These are phyloP conservation scores for Chauna torquata DNA, from an alignment of 2,113 vertebrate genomes.

Conservation along the genomic window DNA sequence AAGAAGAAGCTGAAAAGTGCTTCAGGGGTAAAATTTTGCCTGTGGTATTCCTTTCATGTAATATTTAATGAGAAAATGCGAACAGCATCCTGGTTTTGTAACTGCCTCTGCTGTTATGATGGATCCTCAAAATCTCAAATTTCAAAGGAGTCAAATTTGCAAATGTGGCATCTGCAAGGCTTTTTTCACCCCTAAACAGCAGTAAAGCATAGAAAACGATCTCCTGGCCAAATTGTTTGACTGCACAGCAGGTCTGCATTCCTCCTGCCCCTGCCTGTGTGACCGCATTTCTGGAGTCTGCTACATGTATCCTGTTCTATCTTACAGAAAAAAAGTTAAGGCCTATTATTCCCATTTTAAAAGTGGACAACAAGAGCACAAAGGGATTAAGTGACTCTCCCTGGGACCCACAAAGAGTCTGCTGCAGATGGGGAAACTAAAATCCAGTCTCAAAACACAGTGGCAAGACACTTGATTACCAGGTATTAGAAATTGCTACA, in stretches of 20 bases:
- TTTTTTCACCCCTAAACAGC: neutral
- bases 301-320: neutral
- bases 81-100: neutral
- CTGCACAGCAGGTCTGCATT: neutral
- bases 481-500: fast-evolving
- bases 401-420: neutral
- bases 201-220: neutral
- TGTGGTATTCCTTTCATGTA: neutral
- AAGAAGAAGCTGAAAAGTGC: neutral
- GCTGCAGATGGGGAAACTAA: neutral
- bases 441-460: neutral
- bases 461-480: neutral
- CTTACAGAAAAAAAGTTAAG: neutral
- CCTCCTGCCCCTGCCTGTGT: neutral
- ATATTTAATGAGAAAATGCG: neutral
- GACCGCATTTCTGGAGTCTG: neutral
- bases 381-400: neutral
- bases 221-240: neutral
- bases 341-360: neutral
- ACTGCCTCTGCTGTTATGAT: neutral
- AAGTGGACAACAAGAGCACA: neutral
- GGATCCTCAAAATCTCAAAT: neutral
- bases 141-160: neutral
- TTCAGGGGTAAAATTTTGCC: neutral
- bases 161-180: neutral